Percentiles rank a stretch among this genome's conserved stretches.
phyloP scores from a whole-genome alignment of 2,888 invertebrate species.

The Xestia c-nigrum region DNA sequence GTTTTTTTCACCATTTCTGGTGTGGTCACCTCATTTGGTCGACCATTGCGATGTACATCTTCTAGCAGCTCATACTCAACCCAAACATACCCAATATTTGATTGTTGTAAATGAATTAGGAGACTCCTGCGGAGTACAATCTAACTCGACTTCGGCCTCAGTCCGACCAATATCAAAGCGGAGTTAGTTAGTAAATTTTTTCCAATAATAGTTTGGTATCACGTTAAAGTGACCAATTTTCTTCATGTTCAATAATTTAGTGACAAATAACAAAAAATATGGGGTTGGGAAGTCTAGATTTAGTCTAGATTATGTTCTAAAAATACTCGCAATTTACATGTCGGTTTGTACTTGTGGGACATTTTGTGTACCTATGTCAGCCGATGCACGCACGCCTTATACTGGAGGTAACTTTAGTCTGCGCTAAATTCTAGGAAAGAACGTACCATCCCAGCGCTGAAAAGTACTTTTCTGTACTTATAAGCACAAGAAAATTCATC shows the following conservation, averaged over 20 bases:
- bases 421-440: neutral
- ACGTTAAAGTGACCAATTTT: too few relatives aligned
- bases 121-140: neutral
- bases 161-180: too few relatives aligned
- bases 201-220: too few relatives aligned
- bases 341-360: too few relatives aligned
- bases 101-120: neutral
- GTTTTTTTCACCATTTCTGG: neutral
- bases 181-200: too few relatives aligned
- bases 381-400: neutral
- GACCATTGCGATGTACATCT: too few relatives aligned
- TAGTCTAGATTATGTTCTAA: neutral
- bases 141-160: neutral
- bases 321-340: too few relatives aligned
- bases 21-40: neutral
- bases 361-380: too few relatives aligned
- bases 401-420: neutral
- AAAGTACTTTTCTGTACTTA: neutral
- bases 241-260: too few relatives aligned
- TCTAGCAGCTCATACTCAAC: too few relatives aligned
- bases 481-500: neutral
- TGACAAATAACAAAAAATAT: too few relatives aligned
- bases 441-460: neutral
- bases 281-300: neutral
- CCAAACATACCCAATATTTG: too few relatives aligned